Percentiles rank a stretch among this genome's conserved stretches.
These are phyloP conservation scores for Lacerta viridis DNA, from an alignment of 2,797 vertebrate species.

Conservation along the genomic window DNA sequence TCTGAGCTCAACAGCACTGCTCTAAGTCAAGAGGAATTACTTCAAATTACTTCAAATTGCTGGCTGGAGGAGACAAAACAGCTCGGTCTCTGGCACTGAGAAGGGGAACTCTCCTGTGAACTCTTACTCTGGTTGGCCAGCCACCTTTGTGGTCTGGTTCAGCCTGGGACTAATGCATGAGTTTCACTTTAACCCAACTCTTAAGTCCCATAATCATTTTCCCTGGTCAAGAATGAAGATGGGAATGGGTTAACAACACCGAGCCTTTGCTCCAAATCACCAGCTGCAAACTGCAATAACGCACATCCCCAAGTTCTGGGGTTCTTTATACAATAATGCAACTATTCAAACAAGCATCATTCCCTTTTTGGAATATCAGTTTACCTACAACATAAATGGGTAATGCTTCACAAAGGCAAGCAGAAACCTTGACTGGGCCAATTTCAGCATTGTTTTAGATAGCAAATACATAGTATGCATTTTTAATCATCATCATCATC, in stretches of 20 bases:
- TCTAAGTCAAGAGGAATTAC: conserved; percentile 15
- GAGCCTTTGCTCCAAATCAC: not conserved
- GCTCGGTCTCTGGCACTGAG: no score
- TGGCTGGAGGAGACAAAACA: not conserved
- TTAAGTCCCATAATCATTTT: not conserved
- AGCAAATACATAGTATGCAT: not conserved
- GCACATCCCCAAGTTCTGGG: no score
- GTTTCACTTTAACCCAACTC: not conserved
- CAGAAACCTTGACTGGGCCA: not conserved
- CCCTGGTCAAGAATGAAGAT: not conserved
- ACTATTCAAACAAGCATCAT: not conserved
- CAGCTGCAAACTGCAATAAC: no score
- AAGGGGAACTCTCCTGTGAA: not conserved
- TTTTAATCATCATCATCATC: no score
- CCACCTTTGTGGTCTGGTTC: not conserved
- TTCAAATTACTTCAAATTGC: not conserved
- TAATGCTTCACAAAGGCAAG: not conserved
- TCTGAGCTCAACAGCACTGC: conserved; percentile 47
- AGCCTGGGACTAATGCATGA: not conserved
- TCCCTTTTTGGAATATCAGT: not conserved
- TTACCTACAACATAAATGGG: not conserved
- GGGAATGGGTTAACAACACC: not conserved
- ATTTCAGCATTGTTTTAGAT: not conserved
- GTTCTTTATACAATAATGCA: not conserved
- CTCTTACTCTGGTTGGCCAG: not conserved